These are phyloP conservation scores for Nematopogon swammerdamellus DNA, from an alignment of 2,888 invertebrate species.

Conservation along the genomic window DNA sequence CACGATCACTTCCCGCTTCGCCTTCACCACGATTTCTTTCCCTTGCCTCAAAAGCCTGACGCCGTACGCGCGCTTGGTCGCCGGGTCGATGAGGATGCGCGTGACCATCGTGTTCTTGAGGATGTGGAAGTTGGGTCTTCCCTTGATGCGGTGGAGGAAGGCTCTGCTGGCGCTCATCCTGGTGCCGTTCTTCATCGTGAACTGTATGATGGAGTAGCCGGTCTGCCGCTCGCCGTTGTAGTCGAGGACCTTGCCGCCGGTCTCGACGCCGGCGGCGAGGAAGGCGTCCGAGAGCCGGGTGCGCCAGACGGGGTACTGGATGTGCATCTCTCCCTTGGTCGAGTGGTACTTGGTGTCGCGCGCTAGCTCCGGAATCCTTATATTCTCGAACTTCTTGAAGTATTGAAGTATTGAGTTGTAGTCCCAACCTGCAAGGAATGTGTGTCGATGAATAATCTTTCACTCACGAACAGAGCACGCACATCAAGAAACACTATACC, in stretches of 20 bases:
- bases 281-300: slow-evolving; percentile 60
- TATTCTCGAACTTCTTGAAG: slow-evolving; percentile 69
- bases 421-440: slow-evolving; percentile 59
- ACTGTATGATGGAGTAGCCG: slow-evolving; percentile 65
- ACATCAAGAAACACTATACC: too few relatives aligned
- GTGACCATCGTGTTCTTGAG: slow-evolving; percentile 56
- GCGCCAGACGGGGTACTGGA: slow-evolving; percentile 58
- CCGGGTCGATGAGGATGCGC: slow-evolving; percentile 52
- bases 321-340: slow-evolving; percentile 55
- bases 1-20: slow-evolving; percentile 68
- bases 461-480: too few relatives aligned
- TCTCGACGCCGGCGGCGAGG: slow-evolving; percentile 58
- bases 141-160: slow-evolving; percentile 58
- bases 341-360: slow-evolving; percentile 54
- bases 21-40: slow-evolving; percentile 32
- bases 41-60: slow-evolving; percentile 55
- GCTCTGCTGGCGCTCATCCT: slow-evolving; percentile 74
- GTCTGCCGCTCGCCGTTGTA: slow-evolving; percentile 65
- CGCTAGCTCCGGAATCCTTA: slow-evolving; percentile 41
- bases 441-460: too few relatives aligned
- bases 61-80: slow-evolving; percentile 52
- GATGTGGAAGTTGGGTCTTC: slow-evolving; percentile 62
- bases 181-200: slow-evolving; percentile 64
- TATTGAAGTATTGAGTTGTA: slow-evolving; percentile 63
- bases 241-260: slow-evolving; percentile 60